Percentiles rank a stretch among this genome's conserved stretches.
These are phyloP conservation scores for Graphium colonna DNA, from an alignment of 2,888 invertebrate species.

Conservation along the genomic window DNA sequence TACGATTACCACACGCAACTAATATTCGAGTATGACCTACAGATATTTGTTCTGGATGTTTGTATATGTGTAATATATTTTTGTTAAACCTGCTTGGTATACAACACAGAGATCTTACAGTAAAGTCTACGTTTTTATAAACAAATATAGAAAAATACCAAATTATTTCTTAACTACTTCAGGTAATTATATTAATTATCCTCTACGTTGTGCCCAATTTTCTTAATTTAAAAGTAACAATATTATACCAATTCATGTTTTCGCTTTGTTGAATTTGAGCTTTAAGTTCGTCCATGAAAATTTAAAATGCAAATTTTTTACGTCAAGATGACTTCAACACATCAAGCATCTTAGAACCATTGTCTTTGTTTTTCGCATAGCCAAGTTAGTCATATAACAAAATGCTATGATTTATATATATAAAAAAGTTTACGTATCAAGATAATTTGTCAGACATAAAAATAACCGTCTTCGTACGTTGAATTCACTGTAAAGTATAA, in stretches of 20 bases:
- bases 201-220: too few relatives aligned
- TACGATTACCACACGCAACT: too few relatives aligned
- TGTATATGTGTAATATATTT: too few relatives aligned
- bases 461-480: too few relatives aligned
- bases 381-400: neutral
- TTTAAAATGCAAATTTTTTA: neutral
- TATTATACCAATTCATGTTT: neutral
- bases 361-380: neutral
- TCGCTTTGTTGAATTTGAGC: neutral
- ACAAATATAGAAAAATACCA: too few relatives aligned
- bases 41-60: too few relatives aligned
- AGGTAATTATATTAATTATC: too few relatives aligned
- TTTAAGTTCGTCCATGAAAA: neutral
- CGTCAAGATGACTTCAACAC: neutral
- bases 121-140: too few relatives aligned
- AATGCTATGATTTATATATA: neutral
- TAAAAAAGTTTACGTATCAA: neutral
- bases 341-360: neutral
- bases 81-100: too few relatives aligned
- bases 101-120: too few relatives aligned
- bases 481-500: neutral
- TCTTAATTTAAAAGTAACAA: neutral
- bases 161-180: too few relatives aligned
- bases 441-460: neutral
- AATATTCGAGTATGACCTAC: too few relatives aligned